These are phyloP conservation scores for Nomada fucata DNA, from an alignment of 2,888 invertebrate species.

Conservation along the genomic window DNA sequence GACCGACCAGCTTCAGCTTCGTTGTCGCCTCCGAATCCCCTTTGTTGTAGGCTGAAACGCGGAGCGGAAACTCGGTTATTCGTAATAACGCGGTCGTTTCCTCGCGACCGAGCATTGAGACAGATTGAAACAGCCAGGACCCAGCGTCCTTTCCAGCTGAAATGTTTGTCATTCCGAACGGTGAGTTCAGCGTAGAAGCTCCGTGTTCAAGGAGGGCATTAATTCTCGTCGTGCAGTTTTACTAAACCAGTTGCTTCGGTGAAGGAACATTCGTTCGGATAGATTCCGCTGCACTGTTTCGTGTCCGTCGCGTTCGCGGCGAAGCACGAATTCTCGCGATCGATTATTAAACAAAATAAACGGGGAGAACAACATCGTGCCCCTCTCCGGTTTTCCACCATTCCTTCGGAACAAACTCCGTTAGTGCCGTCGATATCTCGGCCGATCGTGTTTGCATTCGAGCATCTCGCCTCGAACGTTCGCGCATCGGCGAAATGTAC, in stretches of 20 bases:
- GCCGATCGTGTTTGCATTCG: background rate
- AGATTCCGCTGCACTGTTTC: too few relatives aligned
- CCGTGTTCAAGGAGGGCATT: background rate
- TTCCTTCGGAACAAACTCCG: too few relatives aligned
- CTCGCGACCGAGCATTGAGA: constrained; percentile 17
- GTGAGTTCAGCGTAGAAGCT: constrained; percentile 5
- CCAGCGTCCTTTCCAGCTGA: background rate
- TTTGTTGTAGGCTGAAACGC: constrained; percentile 34
- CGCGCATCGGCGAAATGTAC: background rate
- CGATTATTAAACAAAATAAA: too few relatives aligned
- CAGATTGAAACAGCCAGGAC: constrained; percentile 43
- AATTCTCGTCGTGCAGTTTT: background rate
- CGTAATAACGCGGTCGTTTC: constrained; percentile 21
- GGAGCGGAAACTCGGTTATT: constrained; percentile 33
- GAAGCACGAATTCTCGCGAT: constrained; percentile 2
- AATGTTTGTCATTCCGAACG: background rate
- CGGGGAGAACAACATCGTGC: too few relatives aligned
- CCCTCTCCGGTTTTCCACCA: too few relatives aligned
- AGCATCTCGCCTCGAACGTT: constrained; percentile 12
- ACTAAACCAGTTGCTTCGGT: background rate
- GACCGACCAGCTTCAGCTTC: constrained; percentile 25
- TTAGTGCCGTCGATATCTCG: background rate
- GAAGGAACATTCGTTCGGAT: too few relatives aligned
- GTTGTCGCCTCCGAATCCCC: constrained; percentile 45
- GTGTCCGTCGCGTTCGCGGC: background rate